Evolutionary conservation across 2,797 vertebrate species (phyloP), one percentile per base, ranked within the genome.

Genomic region (Gymnothorax javanicus): DNA sequence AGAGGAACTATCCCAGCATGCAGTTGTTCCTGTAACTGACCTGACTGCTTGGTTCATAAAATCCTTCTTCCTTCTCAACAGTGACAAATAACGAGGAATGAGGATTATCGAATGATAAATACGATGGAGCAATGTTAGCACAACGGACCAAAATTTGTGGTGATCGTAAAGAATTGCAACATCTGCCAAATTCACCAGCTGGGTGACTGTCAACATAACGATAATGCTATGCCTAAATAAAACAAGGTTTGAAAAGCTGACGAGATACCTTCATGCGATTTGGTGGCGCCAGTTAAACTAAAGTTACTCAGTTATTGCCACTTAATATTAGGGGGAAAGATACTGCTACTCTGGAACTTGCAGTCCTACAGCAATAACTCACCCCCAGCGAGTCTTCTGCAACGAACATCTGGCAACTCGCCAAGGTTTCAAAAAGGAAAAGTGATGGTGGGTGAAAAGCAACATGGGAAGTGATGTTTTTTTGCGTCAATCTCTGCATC

Each of bases 1-100:
- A 88, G 87, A 73, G 90, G 84, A 84, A 85, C 86, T 89, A 27
- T 91, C 95, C 95, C 95, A 95, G 91, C 93, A 94, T 95, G 94
- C 95, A 93, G 20, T 43, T 87, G 90, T 81, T 81, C 23, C 77
- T 81, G 77, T 52, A 43, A 69, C 64, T 77, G 73, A 77, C 73
- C 64, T 77, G 73, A 77, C 73, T 77, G 43, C 73, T 56, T 54
- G 77, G 50, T 54, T 54, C 52, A 56, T 81, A 81, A 54, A 54
- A 54, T 52, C 50, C 20, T 52, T 81, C 20, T 54, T 81, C 77
- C 50, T 81, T 54, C 23, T n/a, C n/a, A 81, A 81, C n/a, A 54
- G 50, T 81, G 8, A 81, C 5, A 56, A 81, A 56, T 77, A 15
- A 54, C 17, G 8, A 81, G 20, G 33, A n/a, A 54, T 81, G 50